Evolutionary conservation across 2,888 invertebrate species (phyloP), one percentile per base, ranked within the genome.

Genomic region (Allophyes oxyacanthae): DNA sequence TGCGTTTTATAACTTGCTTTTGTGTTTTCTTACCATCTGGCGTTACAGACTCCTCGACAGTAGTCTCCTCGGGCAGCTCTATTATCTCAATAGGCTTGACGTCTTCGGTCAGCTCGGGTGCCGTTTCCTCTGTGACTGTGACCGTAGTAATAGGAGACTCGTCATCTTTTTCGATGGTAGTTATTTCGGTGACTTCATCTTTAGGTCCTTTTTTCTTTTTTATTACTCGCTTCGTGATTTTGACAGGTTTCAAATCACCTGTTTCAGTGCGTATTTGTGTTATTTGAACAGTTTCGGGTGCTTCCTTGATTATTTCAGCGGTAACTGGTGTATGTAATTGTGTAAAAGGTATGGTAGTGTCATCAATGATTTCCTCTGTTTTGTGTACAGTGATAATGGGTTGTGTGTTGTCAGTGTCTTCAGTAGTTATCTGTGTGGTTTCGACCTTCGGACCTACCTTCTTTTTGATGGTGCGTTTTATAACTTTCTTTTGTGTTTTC

Each of bases 351-450:
- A 42, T 45, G 26, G 45, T 49, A 0, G 51, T 51, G 32, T 55
- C 55, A 8, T 60, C 55, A 9, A 28, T 51, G 34, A 50, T 11
- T 38, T 55, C 55, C 2, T 60, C 50, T 66, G 88, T 75, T 40
- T 84, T 83, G 43, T 87, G 78, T 69, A 92, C 85, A 1, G 89
- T 65, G 53, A 87, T 80, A 76, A 91, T 73, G 69, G 94, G 82
- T 60, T 77, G 79, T 45, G 64, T 49, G 34, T 70, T 42, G 14
- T 55, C 55, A 8, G 9, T 13, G n/a, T 54, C 50, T 45, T 61
- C 60, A 6, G 60, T 54, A 4, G 33, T 32, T 26, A 61, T 61
- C 8, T 76, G 45, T 34, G 67, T 83, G 1, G 75, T 79, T 79
- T 79, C 64, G 54, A 84, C 55, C 70, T 77, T 63, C 75, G 85